A percentile compares a stretch with the other conserved stretches of the same genome.
Conservation (phyloP, 2,797 vertebrate species). For the Vireo griseus region DNA sequence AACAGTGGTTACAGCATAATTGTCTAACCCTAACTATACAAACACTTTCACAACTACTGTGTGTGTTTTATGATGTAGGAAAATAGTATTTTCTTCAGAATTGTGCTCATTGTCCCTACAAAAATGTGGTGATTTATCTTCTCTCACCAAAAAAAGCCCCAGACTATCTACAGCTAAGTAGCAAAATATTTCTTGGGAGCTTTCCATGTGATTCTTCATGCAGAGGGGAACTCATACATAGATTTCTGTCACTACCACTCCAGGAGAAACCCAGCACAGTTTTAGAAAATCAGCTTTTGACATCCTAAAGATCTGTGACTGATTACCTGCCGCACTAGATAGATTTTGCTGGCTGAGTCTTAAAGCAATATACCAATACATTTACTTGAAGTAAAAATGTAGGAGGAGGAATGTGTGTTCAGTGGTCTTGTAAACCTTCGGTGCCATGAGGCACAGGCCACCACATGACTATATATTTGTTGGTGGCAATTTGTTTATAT, state of each 20-base stretch:
- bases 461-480: neutral
- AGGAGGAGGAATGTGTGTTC: neutral
- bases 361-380: neutral
- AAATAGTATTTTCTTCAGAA: neutral
- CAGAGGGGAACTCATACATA: neutral
- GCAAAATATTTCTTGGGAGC: neutral
- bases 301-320: neutral
- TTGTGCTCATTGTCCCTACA: neutral
- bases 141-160: neutral
- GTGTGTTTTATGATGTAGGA: neutral
- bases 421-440: neutral
- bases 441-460: neutral
- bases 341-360: neutral
- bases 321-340: neutral
- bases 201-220: neutral
- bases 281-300: neutral
- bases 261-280: neutral
- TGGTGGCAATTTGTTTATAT: neutral
- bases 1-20: neutral
- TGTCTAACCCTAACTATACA: neutral
- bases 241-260: neutral
- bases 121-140: neutral
- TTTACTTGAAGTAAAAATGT: neutral
- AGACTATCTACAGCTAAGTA: neutral
- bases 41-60: neutral